phyloP scores from a whole-genome alignment of 2,113 vertebrate genomes.

The Sinocyclocheilus rhinocerous region DNA sequence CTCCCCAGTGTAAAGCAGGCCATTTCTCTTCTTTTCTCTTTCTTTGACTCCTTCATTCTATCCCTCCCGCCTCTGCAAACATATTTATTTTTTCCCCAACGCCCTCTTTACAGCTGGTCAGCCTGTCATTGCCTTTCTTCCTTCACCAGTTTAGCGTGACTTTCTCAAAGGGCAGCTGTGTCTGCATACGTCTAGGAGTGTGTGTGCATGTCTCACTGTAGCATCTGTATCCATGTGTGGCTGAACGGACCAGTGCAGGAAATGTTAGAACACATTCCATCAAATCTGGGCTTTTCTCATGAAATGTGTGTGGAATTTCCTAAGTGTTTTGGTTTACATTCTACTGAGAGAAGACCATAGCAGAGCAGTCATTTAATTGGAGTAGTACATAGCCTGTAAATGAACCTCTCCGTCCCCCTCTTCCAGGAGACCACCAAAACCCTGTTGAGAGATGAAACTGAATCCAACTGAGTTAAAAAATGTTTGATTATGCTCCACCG shows the following conservation, averaged over 20 bases:
- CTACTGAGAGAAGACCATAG: slow-evolving; percentile 53
- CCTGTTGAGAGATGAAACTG: slow-evolving; percentile 27
- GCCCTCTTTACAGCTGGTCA: slow-evolving; percentile 41
- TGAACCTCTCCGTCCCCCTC: slow-evolving; percentile 46
- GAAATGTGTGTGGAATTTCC: slow-evolving; percentile 64
- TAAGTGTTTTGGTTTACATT: slow-evolving; percentile 72
- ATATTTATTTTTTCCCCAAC: slow-evolving; percentile 15
- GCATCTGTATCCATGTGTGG: slow-evolving; percentile 64
- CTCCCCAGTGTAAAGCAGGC: background rate
- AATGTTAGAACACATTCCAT: slow-evolving; percentile 73
- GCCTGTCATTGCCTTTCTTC: slow-evolving; percentile 21
- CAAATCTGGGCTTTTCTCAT: slow-evolving; percentile 66
- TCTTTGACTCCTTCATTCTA: background rate
- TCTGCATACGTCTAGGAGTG: background rate
- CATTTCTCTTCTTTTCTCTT: slow-evolving; percentile 4
- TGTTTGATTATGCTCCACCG: slow-evolving; percentile 24
- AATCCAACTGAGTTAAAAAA: background rate
- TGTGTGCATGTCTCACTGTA: slow-evolving; percentile 2
- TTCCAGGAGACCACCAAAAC: slow-evolving; percentile 41
- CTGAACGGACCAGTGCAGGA: slow-evolving; percentile 63
- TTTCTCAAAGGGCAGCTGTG: slow-evolving; percentile 36
- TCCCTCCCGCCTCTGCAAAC: background rate
- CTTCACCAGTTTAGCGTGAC: slow-evolving; percentile 32
- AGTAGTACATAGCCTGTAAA: slow-evolving; percentile 56
- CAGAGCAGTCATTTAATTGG: slow-evolving; percentile 65